phyloP scores from a whole-genome alignment of 2,113 vertebrate species.

The Lampris megalopsis region DNA sequence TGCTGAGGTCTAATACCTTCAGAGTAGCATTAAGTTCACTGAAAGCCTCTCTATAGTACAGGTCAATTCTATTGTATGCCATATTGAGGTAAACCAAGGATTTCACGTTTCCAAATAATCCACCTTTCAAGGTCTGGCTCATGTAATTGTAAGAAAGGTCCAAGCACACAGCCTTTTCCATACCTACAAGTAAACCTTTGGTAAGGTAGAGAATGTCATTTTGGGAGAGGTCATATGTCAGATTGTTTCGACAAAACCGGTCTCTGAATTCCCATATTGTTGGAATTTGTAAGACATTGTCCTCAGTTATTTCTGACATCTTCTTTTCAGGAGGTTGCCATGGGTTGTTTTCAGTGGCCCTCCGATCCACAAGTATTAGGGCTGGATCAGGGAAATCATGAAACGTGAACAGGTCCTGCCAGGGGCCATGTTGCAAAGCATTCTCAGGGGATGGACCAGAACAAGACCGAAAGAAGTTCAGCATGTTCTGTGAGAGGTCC shows the following conservation, averaged over 20 bases:
- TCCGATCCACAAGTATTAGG: constrained; percentile 10
- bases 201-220: constrained; percentile 81
- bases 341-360: background rate
- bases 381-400: constrained; percentile 1
- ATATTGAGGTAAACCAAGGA: constrained; percentile 79
- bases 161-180: constrained; percentile 82
- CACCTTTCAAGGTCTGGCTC: constrained; percentile 73
- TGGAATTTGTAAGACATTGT: constrained; percentile 6
- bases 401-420: constrained; percentile 21
- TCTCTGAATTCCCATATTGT: constrained; percentile 56
- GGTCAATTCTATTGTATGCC: constrained; percentile 84
- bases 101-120: constrained; percentile 66
- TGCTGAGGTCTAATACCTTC: constrained; percentile 81
- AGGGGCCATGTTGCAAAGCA: constrained; percentile 13
- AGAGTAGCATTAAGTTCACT: constrained; percentile 77
- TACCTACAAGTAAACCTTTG: constrained; percentile 69
- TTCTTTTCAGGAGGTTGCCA: constrained; percentile 20
- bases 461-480: constrained; percentile 68
- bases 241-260: constrained; percentile 42
- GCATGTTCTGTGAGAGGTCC: constrained; percentile 81
- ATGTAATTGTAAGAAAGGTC: constrained; percentile 86
- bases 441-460: background rate
- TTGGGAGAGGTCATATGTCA: constrained; percentile 81
- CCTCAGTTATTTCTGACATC: background rate
- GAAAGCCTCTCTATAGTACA: constrained; percentile 77